Base-by-base conservation (phyloP, 2,797 vertebrate species). In the Gouania willdenowi region DNA sequence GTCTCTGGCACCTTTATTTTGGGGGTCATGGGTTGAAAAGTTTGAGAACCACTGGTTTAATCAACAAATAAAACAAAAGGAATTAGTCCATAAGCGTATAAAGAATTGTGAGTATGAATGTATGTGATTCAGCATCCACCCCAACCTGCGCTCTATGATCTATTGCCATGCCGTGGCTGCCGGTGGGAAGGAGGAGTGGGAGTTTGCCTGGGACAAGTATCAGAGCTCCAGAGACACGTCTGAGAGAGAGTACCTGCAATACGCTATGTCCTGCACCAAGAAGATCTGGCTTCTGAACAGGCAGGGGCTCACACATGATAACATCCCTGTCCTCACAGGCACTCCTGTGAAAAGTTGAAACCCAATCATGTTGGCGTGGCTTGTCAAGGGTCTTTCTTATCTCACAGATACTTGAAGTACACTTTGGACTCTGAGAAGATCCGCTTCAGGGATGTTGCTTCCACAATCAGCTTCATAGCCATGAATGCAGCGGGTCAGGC, bases 231-330 rank as follows among this genome's bases (percentile, higher is more conserved):
- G 2, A 0, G 47, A 89, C 4, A 79, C 82, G 0, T 85, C 86
- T 0, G 94, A 96, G 66, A 91, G 79, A 0, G 85, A 93, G 5
- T 91, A 90, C 24, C 87, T 97, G 21, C 81, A 87, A 1, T 0
- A 45, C 0, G 93, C 87, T 2, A 81, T 99, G 29, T 32, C 92
- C 41, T 99, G 96, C 79, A 92, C 89, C 73, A 84, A 33, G 6
- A 10, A 85, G 1, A 74, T 90, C 52, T 97, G 93, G 94, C 85
- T 97, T 55, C 88, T 99, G 15, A 91, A 77, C 76, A 91, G 94
- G 96, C 26, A 25, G 13, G 7, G 2, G 1, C 1, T 5, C 9
- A 3, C 9, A n/a, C 22, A 1, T 22, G 10, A 8, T 3, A 7
- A 2, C 1, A 12, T 5, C 6, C 5, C 3, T 11, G 5, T 2